Evolutionary conservation across 2,888 invertebrate genomes (phyloP).

Genomic region (Ornithoptera priamus): DNA sequence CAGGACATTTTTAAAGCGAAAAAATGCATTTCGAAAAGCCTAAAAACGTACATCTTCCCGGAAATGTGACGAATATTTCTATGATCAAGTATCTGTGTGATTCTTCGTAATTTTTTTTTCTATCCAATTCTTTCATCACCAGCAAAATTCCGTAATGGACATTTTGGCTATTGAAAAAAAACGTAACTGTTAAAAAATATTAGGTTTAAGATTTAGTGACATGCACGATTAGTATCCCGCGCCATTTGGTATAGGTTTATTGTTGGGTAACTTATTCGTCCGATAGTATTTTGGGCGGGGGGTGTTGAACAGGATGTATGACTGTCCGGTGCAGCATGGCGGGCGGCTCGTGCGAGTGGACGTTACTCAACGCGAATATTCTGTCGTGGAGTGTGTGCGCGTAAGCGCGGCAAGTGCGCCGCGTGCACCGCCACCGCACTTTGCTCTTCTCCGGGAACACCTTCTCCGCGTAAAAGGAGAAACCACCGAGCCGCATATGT

Average conservation of each 20-base stretch:
- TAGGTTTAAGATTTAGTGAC: background rate
- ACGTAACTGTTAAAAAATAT: background rate
- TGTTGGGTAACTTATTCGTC: conserved; percentile 49
- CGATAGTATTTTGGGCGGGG: conserved; percentile 54
- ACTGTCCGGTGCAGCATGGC: conserved; percentile 40
- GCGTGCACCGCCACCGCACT: conserved; percentile 77
- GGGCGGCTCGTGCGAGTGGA: conserved; percentile 73
- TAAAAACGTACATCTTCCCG: background rate
- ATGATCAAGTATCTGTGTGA: background rate
- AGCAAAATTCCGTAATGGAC: background rate
- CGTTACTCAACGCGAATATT: conserved; percentile 74
- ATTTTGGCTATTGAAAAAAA: background rate
- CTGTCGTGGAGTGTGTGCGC: conserved; percentile 75
- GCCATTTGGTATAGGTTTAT: background rate
- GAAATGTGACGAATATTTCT: background rate
- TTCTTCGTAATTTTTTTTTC: background rate
- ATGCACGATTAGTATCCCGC: background rate
- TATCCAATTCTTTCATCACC: background rate
- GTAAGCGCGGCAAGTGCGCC: conserved; percentile 75
- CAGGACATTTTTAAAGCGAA: background rate
- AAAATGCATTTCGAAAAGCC: background rate
- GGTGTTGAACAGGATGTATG: conserved; percentile 43
- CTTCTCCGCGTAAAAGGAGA: conserved; percentile 77
- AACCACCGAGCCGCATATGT: conserved; percentile 75
- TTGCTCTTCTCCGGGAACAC: conserved; percentile 76